These are phyloP conservation scores for Agrypnus murinus DNA, from an alignment of 2,888 invertebrate species.

Conservation along the genomic window DNA sequence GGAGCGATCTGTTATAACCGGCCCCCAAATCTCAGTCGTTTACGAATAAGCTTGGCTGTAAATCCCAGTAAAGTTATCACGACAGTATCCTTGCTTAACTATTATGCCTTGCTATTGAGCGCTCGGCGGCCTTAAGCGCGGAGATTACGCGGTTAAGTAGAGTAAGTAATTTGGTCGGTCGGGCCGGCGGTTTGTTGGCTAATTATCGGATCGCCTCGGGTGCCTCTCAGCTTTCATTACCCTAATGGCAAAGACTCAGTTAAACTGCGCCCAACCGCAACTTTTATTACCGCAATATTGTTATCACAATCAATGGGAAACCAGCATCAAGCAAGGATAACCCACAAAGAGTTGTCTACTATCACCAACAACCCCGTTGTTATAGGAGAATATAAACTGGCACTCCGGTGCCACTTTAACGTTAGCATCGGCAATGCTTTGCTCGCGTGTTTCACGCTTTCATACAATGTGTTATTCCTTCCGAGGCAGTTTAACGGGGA, in stretches of 20 bases:
- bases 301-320: conserved; percentile 50
- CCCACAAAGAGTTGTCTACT: conserved; percentile 48
- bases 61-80: conserved; percentile 65
- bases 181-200: conserved; percentile 68
- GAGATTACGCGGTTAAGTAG: conserved; percentile 69
- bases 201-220: conserved; percentile 68
- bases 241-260: conserved; percentile 62
- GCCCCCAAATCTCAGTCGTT: conserved; percentile 62
- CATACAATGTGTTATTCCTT: conserved; percentile 48
- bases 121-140: conserved; percentile 63
- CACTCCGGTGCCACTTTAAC: conserved; percentile 36
- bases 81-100: conserved; percentile 64
- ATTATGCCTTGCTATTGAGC: conserved; percentile 64
- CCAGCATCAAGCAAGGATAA: conserved; percentile 45
- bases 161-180: conserved; percentile 69
- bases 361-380: conserved; percentile 45
- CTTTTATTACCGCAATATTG: conserved; percentile 52
- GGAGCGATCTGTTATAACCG: conserved; percentile 62
- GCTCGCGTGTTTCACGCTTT: conserved; percentile 43
- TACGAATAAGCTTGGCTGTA: conserved; percentile 63
- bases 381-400: conserved; percentile 43
- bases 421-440: conserved; percentile 44
- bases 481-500: conserved; percentile 38
- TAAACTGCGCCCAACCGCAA: conserved; percentile 52
- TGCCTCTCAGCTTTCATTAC: conserved; percentile 67